Conservation (phyloP, 1,140 invertebrate genomes). For the Bombus affinis region DNA sequence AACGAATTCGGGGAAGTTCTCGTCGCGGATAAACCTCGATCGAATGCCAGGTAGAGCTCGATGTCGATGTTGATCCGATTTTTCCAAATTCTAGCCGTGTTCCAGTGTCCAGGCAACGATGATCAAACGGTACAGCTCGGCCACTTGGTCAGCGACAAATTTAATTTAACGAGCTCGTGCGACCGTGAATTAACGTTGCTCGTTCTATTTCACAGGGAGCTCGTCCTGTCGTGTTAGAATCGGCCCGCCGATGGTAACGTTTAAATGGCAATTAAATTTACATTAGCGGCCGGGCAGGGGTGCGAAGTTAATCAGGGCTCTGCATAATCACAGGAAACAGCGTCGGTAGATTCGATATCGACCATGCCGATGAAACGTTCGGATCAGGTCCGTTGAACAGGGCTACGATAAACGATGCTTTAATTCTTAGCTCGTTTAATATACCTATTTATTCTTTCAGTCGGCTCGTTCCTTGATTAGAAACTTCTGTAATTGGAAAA, state of each 20-base stretch:
- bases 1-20: background rate
- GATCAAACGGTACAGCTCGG: background rate
- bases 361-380: background rate
- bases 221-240: background rate
- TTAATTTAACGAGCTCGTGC: background rate
- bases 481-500: background rate
- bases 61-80: background rate
- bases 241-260: too few relatives aligned
- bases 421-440: background rate
- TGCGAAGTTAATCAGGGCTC: background rate
- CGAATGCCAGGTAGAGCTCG: background rate
- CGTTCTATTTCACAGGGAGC: background rate
- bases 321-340: background rate
- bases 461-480: background rate
- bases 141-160: conserved; percentile 13
- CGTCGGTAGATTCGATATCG: background rate
- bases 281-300: background rate
- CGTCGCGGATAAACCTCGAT: background rate
- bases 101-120: background rate
- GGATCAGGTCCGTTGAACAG: background rate
- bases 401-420: background rate
- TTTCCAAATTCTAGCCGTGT: background rate
- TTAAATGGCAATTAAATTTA: conserved; percentile 16
- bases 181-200: conserved; percentile 14
- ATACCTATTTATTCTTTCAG: background rate